A percentile compares a stretch with the other conserved stretches of the same genome.
These are phyloP conservation scores for Chlorospingus flavigularis DNA, from an alignment of 2,797 vertebrate genomes.

Conservation along the genomic window DNA sequence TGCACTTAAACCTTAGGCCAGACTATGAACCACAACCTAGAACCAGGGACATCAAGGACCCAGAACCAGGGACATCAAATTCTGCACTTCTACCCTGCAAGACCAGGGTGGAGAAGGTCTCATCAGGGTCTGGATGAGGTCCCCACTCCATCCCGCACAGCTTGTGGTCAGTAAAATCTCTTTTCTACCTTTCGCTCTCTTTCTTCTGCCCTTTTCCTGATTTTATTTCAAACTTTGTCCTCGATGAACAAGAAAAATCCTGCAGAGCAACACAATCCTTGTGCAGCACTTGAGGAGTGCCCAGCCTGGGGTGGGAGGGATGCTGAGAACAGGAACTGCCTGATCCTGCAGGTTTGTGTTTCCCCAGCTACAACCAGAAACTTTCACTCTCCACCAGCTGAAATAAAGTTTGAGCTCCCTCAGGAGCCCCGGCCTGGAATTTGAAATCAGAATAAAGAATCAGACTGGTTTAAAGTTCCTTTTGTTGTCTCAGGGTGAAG, in stretches of 20 bases:
- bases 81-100: not conserved
- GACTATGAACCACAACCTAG: not conserved
- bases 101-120: not conserved
- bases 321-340: not conserved
- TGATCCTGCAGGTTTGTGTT: not conserved
- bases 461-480: not conserved
- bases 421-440: not conserved
- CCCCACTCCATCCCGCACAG: not conserved
- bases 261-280: not conserved
- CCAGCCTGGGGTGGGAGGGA: not conserved
- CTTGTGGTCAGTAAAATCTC: not conserved
- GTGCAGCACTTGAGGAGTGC: fast-evolving
- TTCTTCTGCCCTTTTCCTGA: not conserved
- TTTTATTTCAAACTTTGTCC: not conserved
- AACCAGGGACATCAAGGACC: not conserved
- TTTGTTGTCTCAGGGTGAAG: not conserved
- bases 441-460: not conserved
- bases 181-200: not conserved
- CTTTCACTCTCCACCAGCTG: not conserved
- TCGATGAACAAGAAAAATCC: not conserved
- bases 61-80: not conserved
- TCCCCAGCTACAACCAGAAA: not conserved
- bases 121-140: not conserved
- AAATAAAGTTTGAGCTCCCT: not conserved
- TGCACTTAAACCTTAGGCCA: not conserved